These are phyloP conservation scores for Solea senegalensis DNA, from an alignment of 2,113 vertebrate species.

Conservation along the genomic window DNA sequence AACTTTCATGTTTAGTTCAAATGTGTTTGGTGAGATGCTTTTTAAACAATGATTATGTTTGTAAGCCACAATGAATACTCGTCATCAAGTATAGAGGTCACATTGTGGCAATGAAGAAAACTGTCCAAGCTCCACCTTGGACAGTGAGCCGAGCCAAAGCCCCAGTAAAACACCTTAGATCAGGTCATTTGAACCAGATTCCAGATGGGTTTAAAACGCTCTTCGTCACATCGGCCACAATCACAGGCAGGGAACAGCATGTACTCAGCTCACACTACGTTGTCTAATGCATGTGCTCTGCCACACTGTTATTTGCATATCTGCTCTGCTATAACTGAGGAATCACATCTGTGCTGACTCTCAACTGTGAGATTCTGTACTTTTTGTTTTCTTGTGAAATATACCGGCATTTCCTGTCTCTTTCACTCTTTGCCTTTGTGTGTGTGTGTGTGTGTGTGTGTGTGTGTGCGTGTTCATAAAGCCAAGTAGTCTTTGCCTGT, in stretches of 20 bases:
- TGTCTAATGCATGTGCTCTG: background rate
- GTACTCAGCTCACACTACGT: conserved; percentile 17
- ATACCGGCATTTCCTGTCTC: background rate
- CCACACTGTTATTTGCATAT: conserved; percentile 10
- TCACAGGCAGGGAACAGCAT: conserved; percentile 26
- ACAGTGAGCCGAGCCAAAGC: background rate
- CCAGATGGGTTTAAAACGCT: conserved; percentile 13
- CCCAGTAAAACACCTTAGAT: background rate
- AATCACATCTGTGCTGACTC: conserved; percentile 35
- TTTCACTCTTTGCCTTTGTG: background rate
- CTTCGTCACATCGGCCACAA: conserved; percentile 1
- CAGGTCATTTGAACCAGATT: conserved; percentile 22
- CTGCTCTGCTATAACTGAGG: conserved; percentile 23
- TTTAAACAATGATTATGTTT: background rate
- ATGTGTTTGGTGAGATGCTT: background rate
- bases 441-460: background rate
- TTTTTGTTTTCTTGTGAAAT: background rate
- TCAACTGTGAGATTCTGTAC: background rate
- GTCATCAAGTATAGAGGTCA: background rate
- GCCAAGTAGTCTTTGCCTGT: too few relatives aligned
- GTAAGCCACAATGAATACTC: background rate
- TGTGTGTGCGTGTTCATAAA: too few relatives aligned
- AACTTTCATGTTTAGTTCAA: conserved; percentile 13
- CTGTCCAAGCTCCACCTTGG: too few relatives aligned
- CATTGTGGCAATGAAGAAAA: background rate